Conservation (phyloP, 92 coral and sea anemone genomes). For the Meandrina meandrites region DNA sequence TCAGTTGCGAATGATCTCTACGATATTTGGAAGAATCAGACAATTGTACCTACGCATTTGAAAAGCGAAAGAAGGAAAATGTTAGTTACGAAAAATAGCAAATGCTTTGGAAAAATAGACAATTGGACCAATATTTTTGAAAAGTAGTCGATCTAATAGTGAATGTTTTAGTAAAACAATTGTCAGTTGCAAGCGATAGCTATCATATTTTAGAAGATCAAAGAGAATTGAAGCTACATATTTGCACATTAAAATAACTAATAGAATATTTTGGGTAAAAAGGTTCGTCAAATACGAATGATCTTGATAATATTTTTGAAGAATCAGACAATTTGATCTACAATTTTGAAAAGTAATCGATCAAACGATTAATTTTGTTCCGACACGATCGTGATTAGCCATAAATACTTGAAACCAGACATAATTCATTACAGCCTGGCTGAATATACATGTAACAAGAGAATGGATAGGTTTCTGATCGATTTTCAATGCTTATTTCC, state of each 20-base stretch:
- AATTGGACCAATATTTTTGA: not conserved
- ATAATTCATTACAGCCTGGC: not conserved
- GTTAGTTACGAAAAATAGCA: not conserved
- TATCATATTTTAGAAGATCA: too few relatives aligned
- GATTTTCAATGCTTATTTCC: not conserved
- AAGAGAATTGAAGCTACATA: too few relatives aligned
- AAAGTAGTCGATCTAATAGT: not conserved
- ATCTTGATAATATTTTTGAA: not conserved
- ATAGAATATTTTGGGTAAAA: too few relatives aligned
- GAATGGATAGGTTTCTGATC: not conserved
- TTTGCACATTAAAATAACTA: too few relatives aligned
- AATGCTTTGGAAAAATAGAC: not conserved
- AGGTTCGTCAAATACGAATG: not conserved
- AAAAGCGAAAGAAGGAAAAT: not conserved
- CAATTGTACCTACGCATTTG: not conserved
- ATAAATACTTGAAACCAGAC: not conserved
- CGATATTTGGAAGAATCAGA: not conserved
- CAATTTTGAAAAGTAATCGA: not conserved
- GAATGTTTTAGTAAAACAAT: too few relatives aligned
- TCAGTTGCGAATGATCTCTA: not conserved
- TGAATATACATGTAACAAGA: not conserved
- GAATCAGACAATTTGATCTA: not conserved
- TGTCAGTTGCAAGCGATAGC: too few relatives aligned
- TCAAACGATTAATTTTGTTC: not conserved
- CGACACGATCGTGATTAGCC: too few relatives aligned